Percentiles rank a stretch among this genome's conserved stretches.
phyloP scores from a whole-genome alignment of 2,888 invertebrate species.

The Baccha elongata region DNA sequence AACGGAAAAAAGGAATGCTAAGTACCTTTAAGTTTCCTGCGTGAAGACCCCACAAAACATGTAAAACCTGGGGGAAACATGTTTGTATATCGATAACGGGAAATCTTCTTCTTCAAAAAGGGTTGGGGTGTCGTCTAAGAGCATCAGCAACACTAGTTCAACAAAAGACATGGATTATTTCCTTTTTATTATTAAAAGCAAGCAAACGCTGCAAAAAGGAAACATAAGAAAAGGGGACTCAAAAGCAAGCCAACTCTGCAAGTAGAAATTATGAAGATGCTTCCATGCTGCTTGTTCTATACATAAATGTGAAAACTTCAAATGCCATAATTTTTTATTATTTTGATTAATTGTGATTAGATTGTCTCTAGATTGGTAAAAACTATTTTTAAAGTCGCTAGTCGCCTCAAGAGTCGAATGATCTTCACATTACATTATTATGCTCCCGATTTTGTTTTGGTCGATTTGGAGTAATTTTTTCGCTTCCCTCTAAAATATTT shows the following conservation, averaged over 20 bases:
- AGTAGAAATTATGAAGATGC: slow-evolving; percentile 20
- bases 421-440: no score
- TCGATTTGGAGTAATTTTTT: slow-evolving; percentile 53
- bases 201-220: neutral
- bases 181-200: slow-evolving; percentile 38
- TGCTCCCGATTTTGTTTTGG: slow-evolving; percentile 40
- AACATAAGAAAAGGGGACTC: slow-evolving; percentile 36
- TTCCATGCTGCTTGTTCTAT: slow-evolving; percentile 31
- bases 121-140: slow-evolving; percentile 53
- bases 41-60: slow-evolving; percentile 26
- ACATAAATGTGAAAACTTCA: slow-evolving; percentile 64
- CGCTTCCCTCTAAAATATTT: slow-evolving; percentile 34
- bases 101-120: slow-evolving; percentile 36
- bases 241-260: slow-evolving; percentile 45
- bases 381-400: slow-evolving; percentile 52
- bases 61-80: slow-evolving; percentile 34
- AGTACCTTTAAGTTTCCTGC: slow-evolving; percentile 59
- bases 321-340: slow-evolving; percentile 67
- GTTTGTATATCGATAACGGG: slow-evolving; percentile 14
- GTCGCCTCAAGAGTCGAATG: no score
- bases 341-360: slow-evolving; percentile 72
- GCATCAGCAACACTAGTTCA: slow-evolving; percentile 1
- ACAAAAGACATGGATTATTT: slow-evolving; percentile 48
- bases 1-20: slow-evolving; percentile 56
- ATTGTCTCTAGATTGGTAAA: slow-evolving; percentile 35